Evolutionary conservation across 2,113 vertebrate genomes (phyloP).

Genomic region (Burhinus bistriatus): DNA sequence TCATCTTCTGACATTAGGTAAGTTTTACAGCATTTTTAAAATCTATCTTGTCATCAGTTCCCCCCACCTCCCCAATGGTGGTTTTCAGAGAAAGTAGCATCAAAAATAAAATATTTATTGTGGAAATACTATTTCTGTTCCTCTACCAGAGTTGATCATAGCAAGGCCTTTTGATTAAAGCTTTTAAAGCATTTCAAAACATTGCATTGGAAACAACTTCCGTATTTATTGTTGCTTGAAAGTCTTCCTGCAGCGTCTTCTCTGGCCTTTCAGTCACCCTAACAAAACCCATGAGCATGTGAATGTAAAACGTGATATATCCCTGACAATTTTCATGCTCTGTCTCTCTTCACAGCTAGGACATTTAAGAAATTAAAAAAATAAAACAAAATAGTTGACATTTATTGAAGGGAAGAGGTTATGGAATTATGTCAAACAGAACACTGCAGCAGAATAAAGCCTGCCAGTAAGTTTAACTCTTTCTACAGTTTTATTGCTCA

Average conservation of each 20-base stretch:
- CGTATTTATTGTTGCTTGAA: background rate
- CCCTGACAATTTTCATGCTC: background rate
- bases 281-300: background rate
- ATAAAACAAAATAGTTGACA: constrained; percentile 6
- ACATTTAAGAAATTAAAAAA: constrained; percentile 1
- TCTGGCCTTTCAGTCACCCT: constrained; percentile 3
- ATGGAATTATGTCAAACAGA: constrained; percentile 13
- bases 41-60: background rate
- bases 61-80: background rate
- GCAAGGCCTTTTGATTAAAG: background rate
- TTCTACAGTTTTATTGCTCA: background rate
- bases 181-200: background rate
- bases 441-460: background rate
- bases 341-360: constrained; percentile 27
- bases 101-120: background rate
- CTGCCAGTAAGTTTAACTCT: constrained; percentile 4
- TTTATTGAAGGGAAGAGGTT: constrained; percentile 36
- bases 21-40: background rate
- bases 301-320: constrained; percentile 8
- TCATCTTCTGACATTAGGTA: background rate
- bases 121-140: background rate
- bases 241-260: background rate
- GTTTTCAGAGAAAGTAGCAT: background rate
- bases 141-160: background rate
- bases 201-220: background rate